Base-by-base conservation (phyloP, 1,140 invertebrate genomes). In the Mercenaria mercenaria region DNA sequence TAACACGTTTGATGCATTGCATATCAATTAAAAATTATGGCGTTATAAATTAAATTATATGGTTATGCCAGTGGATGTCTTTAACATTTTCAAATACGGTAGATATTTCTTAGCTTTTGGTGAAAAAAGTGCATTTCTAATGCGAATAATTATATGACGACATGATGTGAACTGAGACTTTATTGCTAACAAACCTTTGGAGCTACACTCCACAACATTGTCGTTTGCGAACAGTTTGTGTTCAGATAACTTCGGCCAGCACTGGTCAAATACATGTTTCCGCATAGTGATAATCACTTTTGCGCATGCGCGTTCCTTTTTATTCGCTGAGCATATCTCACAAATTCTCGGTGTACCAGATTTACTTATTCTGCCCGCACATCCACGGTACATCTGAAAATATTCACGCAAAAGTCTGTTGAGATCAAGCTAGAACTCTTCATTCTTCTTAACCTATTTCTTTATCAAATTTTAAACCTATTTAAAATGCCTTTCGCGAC, bases 261-360 rank as follows among this genome's bases (percentile, higher is more conserved):
- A 77, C 29, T 77, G 72, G 29, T 88, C 85, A 61, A 64, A 80
- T 32, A 88, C 76, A 34, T 88, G 85, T n/a, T 88, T 88, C 23
- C 85, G 39, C 32, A 88, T 52, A 15, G 74, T 79, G 2, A 88
- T 64, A 0, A 88, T 50, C 8, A 88, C 47, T 20, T 79, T 43
- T 11, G 56, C 50, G 18, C 11, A 34, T 67, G 61, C n/a, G 0
- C 59, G 43, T 0, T 79, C 76, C 18, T 15, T 50, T 39, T 37
- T 79, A 3, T 79, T 15, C 1, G 47, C n/a, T 15, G 47, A 23
- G 47, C 76, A 79, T 34, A 20, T 41, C 6, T 79, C 76, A 23
- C 76, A 56, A 37, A 32, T 41, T 79, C 29, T 79, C 15, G 29
- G 23, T 20, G 47, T 56, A 18, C 10, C 20, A 18, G n/a, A 29